Evolutionary conservation across 2,113 vertebrate genomes (phyloP).

Genomic region (Corvus moneduloides): DNA sequence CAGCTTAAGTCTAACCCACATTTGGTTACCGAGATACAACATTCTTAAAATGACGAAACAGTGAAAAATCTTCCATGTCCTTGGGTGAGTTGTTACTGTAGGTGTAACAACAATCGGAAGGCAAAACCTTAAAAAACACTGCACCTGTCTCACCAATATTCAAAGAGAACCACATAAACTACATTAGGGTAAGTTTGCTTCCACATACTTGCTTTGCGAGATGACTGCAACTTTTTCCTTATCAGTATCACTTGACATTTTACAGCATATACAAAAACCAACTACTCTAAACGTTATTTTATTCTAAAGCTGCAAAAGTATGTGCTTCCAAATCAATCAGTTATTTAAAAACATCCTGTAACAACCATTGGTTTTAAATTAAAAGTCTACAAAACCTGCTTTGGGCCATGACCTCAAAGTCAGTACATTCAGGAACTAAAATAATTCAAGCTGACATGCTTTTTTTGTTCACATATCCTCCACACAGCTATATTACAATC

Average conservation of each 20-base stretch:
- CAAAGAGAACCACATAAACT: not conserved
- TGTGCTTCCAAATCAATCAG: not conserved
- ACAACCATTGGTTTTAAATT: not conserved
- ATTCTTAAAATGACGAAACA: not conserved
- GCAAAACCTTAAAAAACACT: not conserved
- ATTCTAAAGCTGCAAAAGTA: not conserved
- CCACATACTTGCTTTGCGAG: not conserved
- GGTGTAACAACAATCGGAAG: not conserved
- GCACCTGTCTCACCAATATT: not conserved
- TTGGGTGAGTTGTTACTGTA: not conserved
- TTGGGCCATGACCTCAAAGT: not conserved
- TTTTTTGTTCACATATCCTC: not conserved
- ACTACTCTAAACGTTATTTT: not conserved
- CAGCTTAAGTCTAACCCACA: not conserved
- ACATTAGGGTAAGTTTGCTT: not conserved
- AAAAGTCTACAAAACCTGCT: not conserved
- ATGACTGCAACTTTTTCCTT: not conserved
- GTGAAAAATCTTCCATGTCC: not conserved
- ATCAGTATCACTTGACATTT: not conserved
- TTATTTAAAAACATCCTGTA: not conserved
- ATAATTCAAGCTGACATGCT: not conserved
- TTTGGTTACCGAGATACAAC: not conserved
- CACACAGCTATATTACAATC: not conserved
- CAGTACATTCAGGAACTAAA: not conserved
- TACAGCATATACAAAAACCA: not conserved